phyloP scores from a whole-genome alignment of 2,888 invertebrate species.

The Drosophila subquinaria region DNA sequence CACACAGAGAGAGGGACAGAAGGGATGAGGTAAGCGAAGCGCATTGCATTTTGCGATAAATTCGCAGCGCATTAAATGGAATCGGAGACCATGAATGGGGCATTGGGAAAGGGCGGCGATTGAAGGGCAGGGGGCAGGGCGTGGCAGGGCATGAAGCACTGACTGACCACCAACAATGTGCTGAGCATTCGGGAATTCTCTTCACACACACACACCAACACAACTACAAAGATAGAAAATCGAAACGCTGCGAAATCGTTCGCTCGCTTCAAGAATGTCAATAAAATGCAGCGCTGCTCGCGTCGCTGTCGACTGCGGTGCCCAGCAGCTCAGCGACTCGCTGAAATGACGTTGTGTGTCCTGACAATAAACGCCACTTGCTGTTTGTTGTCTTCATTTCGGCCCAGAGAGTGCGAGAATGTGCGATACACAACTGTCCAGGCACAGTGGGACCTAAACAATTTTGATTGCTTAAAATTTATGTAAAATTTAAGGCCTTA shows the following conservation, averaged over 20 bases:
- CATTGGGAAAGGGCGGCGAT: background rate
- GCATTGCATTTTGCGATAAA: conserved; percentile 79
- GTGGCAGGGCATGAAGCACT: conserved; percentile 1
- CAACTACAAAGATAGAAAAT: conserved; percentile 67
- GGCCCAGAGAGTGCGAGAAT: conserved; percentile 36
- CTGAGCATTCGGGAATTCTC: conserved; percentile 64
- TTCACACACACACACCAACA: conserved; percentile 58
- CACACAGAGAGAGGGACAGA: conserved; percentile 4
- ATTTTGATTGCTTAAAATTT: background rate
- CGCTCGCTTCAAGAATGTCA: conserved; percentile 70
- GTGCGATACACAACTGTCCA: background rate
- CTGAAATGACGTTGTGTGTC: conserved; percentile 58
- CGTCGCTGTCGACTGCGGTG: conserved; percentile 14
- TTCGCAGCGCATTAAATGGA: conserved; percentile 72
- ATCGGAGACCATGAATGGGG: conserved; percentile 29
- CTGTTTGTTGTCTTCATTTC: conserved; percentile 71
- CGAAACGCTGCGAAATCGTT: conserved; percentile 51
- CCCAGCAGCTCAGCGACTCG: conserved; percentile 18
- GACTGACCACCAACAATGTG: conserved; percentile 77
- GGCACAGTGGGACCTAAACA: background rate
- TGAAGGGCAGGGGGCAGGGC: background rate
- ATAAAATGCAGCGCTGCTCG: conserved; percentile 55
- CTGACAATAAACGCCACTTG: conserved; percentile 60
- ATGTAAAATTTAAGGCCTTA: background rate
- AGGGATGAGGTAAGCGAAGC: conserved; percentile 20